Conservation (phyloP, 2,797 vertebrate genomes). For the Sardinella longiceps region DNA sequence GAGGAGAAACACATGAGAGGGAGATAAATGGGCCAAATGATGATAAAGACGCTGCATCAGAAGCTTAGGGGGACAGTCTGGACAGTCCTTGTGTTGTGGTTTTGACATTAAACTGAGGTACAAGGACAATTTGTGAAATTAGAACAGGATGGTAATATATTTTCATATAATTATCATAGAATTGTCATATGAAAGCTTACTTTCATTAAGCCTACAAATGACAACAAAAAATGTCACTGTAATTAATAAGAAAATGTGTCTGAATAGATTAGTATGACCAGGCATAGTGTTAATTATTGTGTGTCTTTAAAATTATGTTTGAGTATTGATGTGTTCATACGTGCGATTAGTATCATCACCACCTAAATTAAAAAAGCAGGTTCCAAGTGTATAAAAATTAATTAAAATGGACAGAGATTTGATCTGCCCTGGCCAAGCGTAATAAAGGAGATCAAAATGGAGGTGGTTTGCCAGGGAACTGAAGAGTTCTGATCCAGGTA, state of each 20-base stretch:
- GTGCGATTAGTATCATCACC: neutral
- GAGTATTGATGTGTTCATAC: neutral
- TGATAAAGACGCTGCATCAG: neutral
- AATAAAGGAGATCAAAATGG: neutral
- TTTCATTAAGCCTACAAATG: neutral
- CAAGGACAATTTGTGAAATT: neutral
- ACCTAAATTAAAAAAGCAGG: neutral
- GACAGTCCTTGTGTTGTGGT: neutral
- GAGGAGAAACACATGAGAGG: neutral
- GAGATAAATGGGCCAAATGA: neutral
- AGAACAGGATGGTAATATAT: neutral
- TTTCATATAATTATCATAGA: neutral
- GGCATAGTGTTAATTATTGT: neutral
- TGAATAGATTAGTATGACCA: neutral
- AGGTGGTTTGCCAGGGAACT: neutral
- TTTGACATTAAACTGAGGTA: neutral
- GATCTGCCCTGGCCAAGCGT: neutral
- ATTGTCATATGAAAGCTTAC: neutral
- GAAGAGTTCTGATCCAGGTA: neutral
- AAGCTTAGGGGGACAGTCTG: neutral
- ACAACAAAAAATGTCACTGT: neutral
- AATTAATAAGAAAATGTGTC: neutral
- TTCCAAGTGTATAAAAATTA: neutral
- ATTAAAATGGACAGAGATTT: constrained; percentile 19
- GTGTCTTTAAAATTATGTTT: neutral